These are phyloP conservation scores for Tipula lateralis DNA, from an alignment of 2,888 invertebrate genomes.

Conservation along the genomic window DNA sequence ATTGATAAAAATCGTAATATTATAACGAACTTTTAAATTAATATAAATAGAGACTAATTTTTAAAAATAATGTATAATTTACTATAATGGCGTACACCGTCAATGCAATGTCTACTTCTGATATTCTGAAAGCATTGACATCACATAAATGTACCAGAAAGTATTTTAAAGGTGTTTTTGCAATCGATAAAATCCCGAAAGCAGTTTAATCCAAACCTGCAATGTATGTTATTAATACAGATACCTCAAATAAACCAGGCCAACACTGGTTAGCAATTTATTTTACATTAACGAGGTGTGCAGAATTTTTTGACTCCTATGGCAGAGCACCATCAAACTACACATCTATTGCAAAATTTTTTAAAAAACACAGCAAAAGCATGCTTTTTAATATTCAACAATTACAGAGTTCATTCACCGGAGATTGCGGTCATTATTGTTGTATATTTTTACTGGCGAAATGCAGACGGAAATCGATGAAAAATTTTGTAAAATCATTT, in stretches of 20 bases:
- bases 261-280: neutral
- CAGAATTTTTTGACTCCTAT: neutral
- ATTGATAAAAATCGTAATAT: neutral
- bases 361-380: neutral
- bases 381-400: neutral
- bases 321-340: neutral
- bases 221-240: neutral
- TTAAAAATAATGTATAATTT: neutral
- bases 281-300: neutral
- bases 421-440: neutral
- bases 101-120: neutral
- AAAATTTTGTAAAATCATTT: slow-evolving; percentile 11
- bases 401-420: neutral
- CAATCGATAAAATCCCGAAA: no score
- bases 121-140: neutral
- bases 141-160: neutral
- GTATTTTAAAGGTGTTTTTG: neutral
- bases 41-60: neutral
- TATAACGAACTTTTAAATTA: neutral
- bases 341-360: neutral
- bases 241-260: neutral
- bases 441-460: neutral
- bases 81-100: neutral
- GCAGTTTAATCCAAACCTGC: neutral
- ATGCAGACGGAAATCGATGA: no score